These are phyloP conservation scores for Temnothorax ravouxi DNA, from an alignment of 2,888 invertebrate genomes.

Conservation along the genomic window DNA sequence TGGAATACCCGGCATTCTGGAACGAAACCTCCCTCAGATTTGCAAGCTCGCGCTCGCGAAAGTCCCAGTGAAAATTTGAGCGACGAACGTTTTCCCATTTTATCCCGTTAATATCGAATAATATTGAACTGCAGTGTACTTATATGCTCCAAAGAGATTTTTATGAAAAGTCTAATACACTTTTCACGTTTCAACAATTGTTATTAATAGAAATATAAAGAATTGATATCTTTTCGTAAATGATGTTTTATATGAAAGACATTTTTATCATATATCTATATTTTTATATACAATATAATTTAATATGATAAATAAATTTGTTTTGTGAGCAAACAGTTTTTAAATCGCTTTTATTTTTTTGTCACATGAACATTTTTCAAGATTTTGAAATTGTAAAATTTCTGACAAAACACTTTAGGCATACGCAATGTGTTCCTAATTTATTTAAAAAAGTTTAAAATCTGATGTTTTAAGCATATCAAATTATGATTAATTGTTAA, in stretches of 20 bases:
- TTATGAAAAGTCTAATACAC: neutral
- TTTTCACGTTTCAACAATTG: neutral
- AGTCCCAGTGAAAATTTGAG: conserved; percentile 20
- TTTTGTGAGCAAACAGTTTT: neutral
- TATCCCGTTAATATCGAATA: neutral
- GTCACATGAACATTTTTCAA: neutral
- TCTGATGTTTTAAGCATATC: neutral
- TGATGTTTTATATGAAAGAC: neutral
- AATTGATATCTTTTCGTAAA: neutral
- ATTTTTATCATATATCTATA: neutral
- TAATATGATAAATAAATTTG: neutral
- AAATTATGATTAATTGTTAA: neutral
- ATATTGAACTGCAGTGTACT: neutral
- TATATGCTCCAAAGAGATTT: neutral
- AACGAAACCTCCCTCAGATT: conserved; percentile 32
- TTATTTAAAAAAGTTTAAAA: neutral
- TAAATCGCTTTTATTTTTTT: neutral
- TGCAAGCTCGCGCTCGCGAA: conserved; percentile 8
- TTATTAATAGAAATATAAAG: neutral
- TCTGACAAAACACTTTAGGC: too few relatives aligned
- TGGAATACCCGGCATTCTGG: conserved; percentile 47
- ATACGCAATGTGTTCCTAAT: neutral
- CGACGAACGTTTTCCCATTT: conserved; percentile 17
- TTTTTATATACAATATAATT: neutral
- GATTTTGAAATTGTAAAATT: neutral